These are phyloP conservation scores for Stomatorhinus walkeri DNA, from an alignment of 2,797 vertebrate species.

Conservation along the genomic window DNA sequence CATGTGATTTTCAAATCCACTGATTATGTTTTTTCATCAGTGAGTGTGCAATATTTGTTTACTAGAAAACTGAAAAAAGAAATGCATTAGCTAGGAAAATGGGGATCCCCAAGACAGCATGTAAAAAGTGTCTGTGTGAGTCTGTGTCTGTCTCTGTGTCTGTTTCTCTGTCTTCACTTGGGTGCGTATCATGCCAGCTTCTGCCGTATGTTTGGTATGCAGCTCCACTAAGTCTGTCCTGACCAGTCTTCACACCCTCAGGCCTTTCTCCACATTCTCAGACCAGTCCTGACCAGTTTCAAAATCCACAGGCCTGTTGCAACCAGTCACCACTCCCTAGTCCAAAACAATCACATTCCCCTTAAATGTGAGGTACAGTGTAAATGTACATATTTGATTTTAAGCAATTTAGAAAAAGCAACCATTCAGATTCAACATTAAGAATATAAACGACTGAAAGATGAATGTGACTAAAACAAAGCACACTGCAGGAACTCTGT, in stretches of 20 bases:
- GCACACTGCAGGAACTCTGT: background rate
- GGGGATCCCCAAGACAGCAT: background rate
- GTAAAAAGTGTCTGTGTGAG: background rate
- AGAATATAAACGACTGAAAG: background rate
- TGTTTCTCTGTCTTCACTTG: background rate
- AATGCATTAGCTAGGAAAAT: background rate
- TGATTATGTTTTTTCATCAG: background rate
- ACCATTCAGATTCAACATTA: background rate
- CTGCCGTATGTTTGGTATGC: background rate
- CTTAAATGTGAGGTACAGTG: background rate
- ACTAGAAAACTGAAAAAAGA: background rate
- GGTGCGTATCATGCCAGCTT: background rate
- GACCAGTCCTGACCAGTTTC: background rate
- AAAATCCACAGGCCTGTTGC: background rate
- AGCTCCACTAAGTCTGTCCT: background rate
- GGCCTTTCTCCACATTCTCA: background rate
- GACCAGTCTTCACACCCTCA: background rate
- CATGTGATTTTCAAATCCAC: background rate
- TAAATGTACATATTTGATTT: background rate
- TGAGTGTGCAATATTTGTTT: background rate
- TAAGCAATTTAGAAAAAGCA: background rate
- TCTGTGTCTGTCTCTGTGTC: background rate
- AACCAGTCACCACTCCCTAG: background rate
- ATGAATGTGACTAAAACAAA: background rate
- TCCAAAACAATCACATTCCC: background rate